phyloP scores from a whole-genome alignment of 2,888 invertebrate genomes.

The Polyommatus iphigenia region DNA sequence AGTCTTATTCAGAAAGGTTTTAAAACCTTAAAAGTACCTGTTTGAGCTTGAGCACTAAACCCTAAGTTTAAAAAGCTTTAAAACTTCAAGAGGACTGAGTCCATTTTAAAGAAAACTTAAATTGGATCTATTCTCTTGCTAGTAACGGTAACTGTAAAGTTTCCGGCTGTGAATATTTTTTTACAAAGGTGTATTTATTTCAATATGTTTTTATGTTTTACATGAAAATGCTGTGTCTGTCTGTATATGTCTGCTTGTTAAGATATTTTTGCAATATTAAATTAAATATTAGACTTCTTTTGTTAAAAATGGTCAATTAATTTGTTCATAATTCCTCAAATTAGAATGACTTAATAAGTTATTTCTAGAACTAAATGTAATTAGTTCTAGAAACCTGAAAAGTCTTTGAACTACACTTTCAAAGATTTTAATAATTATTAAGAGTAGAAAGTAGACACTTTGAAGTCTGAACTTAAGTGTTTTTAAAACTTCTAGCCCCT shows the following conservation, averaged over 20 bases:
- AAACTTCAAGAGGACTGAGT: slow-evolving; percentile 33
- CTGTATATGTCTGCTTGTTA: too few species aligned
- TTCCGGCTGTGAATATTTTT: not conserved
- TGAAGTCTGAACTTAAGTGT: too few species aligned
- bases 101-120: slow-evolving; percentile 38
- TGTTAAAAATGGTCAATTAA: not conserved
- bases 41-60: not conserved
- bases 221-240: not conserved
- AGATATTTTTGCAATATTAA: not conserved
- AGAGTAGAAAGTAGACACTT: too few species aligned
- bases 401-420: too few species aligned
- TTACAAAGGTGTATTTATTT: slow-evolving; percentile 13
- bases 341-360: not conserved
- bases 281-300: not conserved
- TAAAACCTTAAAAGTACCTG: not conserved
- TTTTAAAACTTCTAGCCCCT: too few species aligned
- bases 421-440: too few species aligned
- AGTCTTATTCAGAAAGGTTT: not conserved
- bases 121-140: slow-evolving; percentile 38
- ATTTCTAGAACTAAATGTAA: too few species aligned
- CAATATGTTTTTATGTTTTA: not conserved
- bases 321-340: not conserved
- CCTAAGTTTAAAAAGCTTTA: slow-evolving; percentile 26
- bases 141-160: slow-evolving; percentile 22
- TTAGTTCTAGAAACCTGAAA: too few species aligned